These are phyloP conservation scores for Patella pellucida DNA, from an alignment of 2,888 invertebrate genomes.

Conservation along the genomic window DNA sequence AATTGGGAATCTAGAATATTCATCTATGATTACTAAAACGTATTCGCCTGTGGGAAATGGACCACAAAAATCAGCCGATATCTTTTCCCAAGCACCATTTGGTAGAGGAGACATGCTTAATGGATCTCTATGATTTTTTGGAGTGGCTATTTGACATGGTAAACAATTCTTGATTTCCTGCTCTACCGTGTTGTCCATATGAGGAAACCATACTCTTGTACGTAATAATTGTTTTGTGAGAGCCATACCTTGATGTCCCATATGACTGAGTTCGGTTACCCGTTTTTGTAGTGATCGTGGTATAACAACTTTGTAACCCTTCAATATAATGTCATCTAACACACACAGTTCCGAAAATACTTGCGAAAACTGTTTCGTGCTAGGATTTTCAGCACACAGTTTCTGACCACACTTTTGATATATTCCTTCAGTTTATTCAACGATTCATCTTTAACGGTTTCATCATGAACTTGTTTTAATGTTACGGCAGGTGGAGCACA, in stretches of 20 bases:
- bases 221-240: slow-evolving; percentile 42
- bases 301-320: slow-evolving; percentile 33
- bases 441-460: slow-evolving; percentile 23
- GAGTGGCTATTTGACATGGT: slow-evolving; percentile 33
- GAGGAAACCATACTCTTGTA: slow-evolving; percentile 48
- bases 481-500: slow-evolving; percentile 39
- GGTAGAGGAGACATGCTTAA: slow-evolving; percentile 16
- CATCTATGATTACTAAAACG: slow-evolving; percentile 17
- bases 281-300: slow-evolving; percentile 33
- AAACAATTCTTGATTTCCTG: slow-evolving; percentile 26
- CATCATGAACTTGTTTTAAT: slow-evolving; percentile 29
- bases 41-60: slow-evolving; percentile 23
- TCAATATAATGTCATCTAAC: slow-evolving; percentile 27
- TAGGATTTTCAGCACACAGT: neutral
- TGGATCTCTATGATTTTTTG: too few species aligned
- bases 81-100: slow-evolving; percentile 15
- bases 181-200: slow-evolving; percentile 37
- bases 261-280: slow-evolving; percentile 41
- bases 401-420: neutral
- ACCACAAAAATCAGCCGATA: slow-evolving; percentile 25
- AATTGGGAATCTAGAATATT: neutral
- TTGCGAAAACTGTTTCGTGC: slow-evolving; percentile 6
- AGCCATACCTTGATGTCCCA: slow-evolving; percentile 44
- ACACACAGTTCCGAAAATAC: slow-evolving; percentile 28
- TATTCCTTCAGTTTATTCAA: neutral